Evolutionary conservation across 2,888 invertebrate genomes (phyloP), one percentile per base, ranked within the genome.

Genomic region (Cylloceria caligata): DNA sequence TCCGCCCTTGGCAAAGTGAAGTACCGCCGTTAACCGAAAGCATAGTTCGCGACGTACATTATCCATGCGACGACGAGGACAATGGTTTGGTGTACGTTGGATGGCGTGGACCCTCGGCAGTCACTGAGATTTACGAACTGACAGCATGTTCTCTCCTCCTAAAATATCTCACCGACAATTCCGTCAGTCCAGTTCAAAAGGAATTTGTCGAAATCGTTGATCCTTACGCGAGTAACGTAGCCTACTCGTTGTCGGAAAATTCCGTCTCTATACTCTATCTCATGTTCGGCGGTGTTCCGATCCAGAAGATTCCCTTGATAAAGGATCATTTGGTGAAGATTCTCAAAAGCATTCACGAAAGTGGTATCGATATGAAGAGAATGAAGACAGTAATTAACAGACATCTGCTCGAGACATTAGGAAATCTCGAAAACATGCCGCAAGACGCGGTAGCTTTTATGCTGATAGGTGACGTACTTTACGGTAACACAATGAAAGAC

Each of bases 121-220:
- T 94, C 2, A 91, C 91, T 0, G 94, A 96, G 71, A 91, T 95
- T 81, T 94, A 94, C 85, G 94, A 94, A 71, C 91, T 96, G 83
- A 94, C 94, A 2, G 96, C 95, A 5, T 95, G 96, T 84, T 94
- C 95, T 39, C 93, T 97, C 13, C 91, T 98, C 47, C 93, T 97
- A 86, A 96, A 97, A 80, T 98, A 98, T 92, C 93, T 98, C 75
- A 96, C 97, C 11, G 97, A 97, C 88, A 97, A 97, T n/a, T 95
- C 98, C 7, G 96, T 97, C 16, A 96, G 97, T 83, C 98, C 98
- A 11, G 93, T 98, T 71, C 97, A 97, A 89, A 95, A 95, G 87
- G 95, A 96, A 88, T 96, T 98, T 92, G 96, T 98, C 1, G 97
- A 98, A 93, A 94, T 95, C 69, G 95, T 96, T 64, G 96, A 97